phyloP scores from a whole-genome alignment of 2,797 vertebrate genomes.

The Pelodytes ibericus region DNA sequence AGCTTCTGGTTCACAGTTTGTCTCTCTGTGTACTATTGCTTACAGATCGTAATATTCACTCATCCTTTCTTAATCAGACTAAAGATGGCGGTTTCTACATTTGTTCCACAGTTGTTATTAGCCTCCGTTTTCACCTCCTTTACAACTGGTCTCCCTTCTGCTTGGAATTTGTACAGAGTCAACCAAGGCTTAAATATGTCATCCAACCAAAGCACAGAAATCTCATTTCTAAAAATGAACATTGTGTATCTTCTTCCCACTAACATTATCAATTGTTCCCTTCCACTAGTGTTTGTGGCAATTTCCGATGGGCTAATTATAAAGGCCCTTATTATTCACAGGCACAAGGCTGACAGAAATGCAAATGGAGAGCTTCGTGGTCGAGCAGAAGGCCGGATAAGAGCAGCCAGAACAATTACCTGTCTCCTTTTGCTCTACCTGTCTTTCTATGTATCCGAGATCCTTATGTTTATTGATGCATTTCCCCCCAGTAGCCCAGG shows the following conservation, averaged over 20 bases:
- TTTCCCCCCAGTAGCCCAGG: constrained; percentile 21
- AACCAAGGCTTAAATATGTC: background rate
- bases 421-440: constrained; percentile 34
- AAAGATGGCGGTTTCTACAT: background rate
- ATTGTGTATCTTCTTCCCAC: constrained; percentile 21
- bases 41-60: constrained; percentile 37
- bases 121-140: constrained; percentile 30
- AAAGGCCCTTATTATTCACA: constrained; percentile 25
- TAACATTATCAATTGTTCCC: constrained; percentile 28
- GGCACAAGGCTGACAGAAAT: constrained; percentile 15
- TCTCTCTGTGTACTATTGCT: constrained; percentile 36
- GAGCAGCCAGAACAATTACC: constrained; percentile 35
- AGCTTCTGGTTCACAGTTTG: constrained; percentile 48
- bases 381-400: constrained; percentile 17
- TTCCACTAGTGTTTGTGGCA: constrained; percentile 20
- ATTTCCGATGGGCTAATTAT: constrained; percentile 40
- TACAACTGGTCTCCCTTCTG: constrained; percentile 27
- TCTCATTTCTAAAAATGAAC: constrained; percentile 9
- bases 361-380: constrained; percentile 14
- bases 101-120: constrained; percentile 17
- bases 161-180: constrained; percentile 11
- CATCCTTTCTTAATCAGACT: constrained; percentile 35
- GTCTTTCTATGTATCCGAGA: constrained; percentile 28
- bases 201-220: constrained; percentile 2
- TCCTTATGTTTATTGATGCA: constrained; percentile 22